phyloP scores from a whole-genome alignment of 23 tunicate genomes.

The Oikopleura vanhoeffeni region DNA sequence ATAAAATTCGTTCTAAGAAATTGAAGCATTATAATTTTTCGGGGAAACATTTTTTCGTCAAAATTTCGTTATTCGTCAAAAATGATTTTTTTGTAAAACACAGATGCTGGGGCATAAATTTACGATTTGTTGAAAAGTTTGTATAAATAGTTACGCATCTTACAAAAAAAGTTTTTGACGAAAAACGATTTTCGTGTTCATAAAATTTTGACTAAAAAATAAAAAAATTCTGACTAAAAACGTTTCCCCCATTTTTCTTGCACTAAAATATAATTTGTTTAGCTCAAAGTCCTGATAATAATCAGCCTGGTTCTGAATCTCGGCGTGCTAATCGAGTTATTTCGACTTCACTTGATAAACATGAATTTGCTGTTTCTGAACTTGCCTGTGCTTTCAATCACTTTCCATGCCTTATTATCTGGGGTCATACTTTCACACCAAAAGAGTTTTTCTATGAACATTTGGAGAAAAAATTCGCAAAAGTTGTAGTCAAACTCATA shows the following conservation, averaged over 20 bases:
- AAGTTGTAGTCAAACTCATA: background rate
- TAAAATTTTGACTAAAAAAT: too few relatives aligned
- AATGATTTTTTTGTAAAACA: too few relatives aligned
- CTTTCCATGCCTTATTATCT: slow-evolving; percentile 41
- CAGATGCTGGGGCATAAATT: too few relatives aligned
- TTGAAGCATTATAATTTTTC: too few relatives aligned
- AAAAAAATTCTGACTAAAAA: background rate
- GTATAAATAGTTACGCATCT: too few relatives aligned
- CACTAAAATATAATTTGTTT: background rate
- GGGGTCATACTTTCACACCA: slow-evolving; percentile 94
- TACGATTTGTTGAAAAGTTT: too few relatives aligned
- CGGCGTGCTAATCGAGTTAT: slow-evolving; percentile 46
- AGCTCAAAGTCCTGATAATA: slow-evolving; percentile 24
- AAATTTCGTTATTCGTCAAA: too few relatives aligned
- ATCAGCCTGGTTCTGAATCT: slow-evolving; percentile 69
- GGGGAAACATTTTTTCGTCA: too few relatives aligned
- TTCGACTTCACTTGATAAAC: slow-evolving; percentile 65
- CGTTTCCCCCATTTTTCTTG: background rate
- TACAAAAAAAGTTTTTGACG: too few relatives aligned
- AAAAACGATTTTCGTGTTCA: too few relatives aligned
- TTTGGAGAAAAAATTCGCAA: background rate
- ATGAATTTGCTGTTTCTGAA: slow-evolving; percentile 43
- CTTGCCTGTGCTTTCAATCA: slow-evolving; percentile 70
- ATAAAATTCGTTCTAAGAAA: too few relatives aligned
- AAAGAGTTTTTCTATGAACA: slow-evolving; percentile 19